Conservation (phyloP, 2,797 vertebrate genomes). For the Heliangelus exortis region DNA sequence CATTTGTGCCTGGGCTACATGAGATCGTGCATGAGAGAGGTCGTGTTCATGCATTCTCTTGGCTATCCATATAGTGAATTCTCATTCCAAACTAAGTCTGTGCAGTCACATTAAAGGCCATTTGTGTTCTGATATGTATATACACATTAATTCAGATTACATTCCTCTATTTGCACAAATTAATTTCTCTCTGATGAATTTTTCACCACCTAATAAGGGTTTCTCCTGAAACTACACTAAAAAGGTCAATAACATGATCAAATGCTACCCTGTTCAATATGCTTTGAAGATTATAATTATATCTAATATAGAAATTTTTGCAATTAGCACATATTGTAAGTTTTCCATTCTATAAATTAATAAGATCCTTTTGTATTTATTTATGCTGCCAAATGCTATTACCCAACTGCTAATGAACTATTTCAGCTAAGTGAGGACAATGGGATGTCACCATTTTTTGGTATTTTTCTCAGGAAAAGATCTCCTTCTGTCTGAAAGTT, state of each 20-base stretch:
- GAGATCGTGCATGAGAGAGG: not conserved
- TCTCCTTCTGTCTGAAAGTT: not conserved
- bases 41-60: not conserved
- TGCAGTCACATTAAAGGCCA: constrained; percentile 37
- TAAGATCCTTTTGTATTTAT: constrained; percentile 55
- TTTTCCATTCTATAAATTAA: constrained; percentile 66
- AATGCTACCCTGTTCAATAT: constrained; percentile 60
- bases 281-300: constrained; percentile 77
- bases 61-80: not conserved
- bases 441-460: not conserved
- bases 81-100: constrained; percentile 4
- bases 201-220: constrained; percentile 52
- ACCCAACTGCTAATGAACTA: not conserved
- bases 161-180: constrained; percentile 71
- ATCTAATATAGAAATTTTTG: constrained; percentile 70
- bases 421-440: not conserved
- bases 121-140: constrained; percentile 43
- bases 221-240: constrained; percentile 49
- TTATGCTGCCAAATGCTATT: not conserved
- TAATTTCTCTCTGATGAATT: constrained; percentile 76
- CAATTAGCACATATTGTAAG: constrained; percentile 65
- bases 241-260: constrained; percentile 75
- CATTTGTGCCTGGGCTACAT: not conserved
- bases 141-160: constrained; percentile 55
- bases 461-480: not conserved